Evolutionary conservation across 2,113 vertebrate genomes (phyloP), one percentile per base, ranked within the genome.

Genomic region (Menura novaehollandiae): DNA sequence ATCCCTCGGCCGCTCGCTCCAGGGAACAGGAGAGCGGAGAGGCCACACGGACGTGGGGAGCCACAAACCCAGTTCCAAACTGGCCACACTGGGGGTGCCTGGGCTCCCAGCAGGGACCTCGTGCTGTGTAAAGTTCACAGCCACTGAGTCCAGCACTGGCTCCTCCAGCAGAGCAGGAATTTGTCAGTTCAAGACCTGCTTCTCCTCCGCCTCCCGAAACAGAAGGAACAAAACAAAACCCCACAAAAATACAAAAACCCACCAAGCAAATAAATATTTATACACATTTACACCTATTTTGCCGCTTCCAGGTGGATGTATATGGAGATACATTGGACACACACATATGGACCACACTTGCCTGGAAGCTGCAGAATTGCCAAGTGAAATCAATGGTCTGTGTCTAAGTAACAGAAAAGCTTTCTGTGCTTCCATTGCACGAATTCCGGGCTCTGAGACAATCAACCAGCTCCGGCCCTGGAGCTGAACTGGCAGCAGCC

Each of bases 261-360:
- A 76, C 56, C 75, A 24, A 18, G 19, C 15, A 68, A 64, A 33
- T 3, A 24, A 1, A n/a, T 3, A 1, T 1, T 6, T 5, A 3
- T 1, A 12, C 2, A 2, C 7, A 22, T 11, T 15, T 2, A 9
- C 16, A 33, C 2, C 1, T 7, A 0, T 3, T 11, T 7, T 19
- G 4, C n/a, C 58, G 52, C 43, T 20, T 2, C 26, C 53, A 9
- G 53, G 17, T 15, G 43, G 39, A 5, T 1, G 12, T 39, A 13
- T 0, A 4, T 1, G 43, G 83, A 66, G 53, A 1, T 4, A 0
- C 5, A 8, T 30, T 5, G 35, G 30, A 71, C 43, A 13, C 8
- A 27, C 13, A 37, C 9, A 22, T 0, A 60, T n/a, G n/a, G n/a
- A n/a, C n/a, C 8, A 49, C 21, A 37, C 9, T 9, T 3, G 62